Evolutionary conservation across 2,888 invertebrate species (phyloP).

Genomic region (Taphrorychus bicolor): DNA sequence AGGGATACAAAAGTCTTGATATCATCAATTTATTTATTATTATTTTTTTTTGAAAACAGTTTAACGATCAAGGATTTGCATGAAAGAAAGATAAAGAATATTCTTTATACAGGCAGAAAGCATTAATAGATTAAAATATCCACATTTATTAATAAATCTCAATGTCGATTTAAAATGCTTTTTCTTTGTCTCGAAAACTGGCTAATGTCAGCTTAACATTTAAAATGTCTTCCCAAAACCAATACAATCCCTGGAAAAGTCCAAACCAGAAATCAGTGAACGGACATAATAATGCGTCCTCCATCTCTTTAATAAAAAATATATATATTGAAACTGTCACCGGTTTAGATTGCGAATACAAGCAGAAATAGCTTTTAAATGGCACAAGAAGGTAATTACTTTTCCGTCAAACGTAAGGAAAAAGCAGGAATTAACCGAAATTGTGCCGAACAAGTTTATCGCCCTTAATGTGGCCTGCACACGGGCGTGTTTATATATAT

Average conservation of each 20-base stretch:
- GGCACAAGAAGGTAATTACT: slow-evolving; percentile 28
- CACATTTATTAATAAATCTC: too few relatives aligned
- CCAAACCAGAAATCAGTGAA: background rate
- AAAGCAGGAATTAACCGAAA: slow-evolving; percentile 20
- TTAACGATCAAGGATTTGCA: too few relatives aligned
- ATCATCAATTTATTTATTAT: too few relatives aligned
- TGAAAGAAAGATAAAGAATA: too few relatives aligned
- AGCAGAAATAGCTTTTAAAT: slow-evolving; percentile 11
- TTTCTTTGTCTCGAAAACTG: too few relatives aligned
- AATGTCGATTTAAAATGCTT: too few relatives aligned
- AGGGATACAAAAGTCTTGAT: too few relatives aligned
- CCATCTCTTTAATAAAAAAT: background rate
- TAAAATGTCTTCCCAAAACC: too few relatives aligned
- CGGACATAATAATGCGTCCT: background rate
- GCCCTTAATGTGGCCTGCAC: slow-evolving; percentile 26
- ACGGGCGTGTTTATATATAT: slow-evolving; percentile 13
- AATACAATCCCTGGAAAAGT: background rate
- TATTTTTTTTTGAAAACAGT: too few relatives aligned
- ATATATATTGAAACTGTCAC: background rate
- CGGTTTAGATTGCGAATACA: background rate
- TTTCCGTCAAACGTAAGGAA: slow-evolving; percentile 25
- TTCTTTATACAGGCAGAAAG: too few relatives aligned
- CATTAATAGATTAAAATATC: too few relatives aligned
- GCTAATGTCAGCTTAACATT: too few relatives aligned
- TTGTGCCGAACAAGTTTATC: slow-evolving; percentile 26